A percentile compares a stretch with the other conserved stretches of the same genome.
Evolutionary conservation across 2,113 vertebrate genomes (phyloP).

Genomic region (Jacana jacana): DNA sequence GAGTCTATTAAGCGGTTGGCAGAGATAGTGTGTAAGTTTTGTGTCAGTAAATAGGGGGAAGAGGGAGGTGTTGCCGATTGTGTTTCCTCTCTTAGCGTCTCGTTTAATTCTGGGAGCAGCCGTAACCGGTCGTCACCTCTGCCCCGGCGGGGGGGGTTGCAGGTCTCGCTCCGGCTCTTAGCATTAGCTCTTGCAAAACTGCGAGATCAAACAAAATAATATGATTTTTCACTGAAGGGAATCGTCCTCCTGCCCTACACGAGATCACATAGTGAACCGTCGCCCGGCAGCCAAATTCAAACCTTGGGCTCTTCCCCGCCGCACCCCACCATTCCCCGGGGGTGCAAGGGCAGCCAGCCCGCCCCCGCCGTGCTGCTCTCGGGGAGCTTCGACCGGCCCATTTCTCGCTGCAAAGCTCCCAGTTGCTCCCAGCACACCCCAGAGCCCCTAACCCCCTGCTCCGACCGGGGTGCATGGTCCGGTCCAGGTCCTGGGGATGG

Average conservation of each 20-base stretch:
- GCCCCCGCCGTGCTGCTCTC: neutral
- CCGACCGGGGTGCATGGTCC: neutral
- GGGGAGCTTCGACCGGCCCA: neutral
- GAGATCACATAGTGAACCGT: rapidly evolving
- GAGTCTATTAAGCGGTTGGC: neutral
- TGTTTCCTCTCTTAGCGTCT: neutral
- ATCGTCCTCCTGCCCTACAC: neutral
- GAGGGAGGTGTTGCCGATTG: neutral
- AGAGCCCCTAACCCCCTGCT: neutral
- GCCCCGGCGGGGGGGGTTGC: neutral
- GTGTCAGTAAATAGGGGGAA: neutral
- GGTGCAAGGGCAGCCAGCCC: neutral
- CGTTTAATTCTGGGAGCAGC: neutral
- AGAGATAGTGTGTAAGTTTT: neutral
- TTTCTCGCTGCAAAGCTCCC: neutral
- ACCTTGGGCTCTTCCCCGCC: neutral
- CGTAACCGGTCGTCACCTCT: neutral
- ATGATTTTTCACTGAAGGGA: neutral
- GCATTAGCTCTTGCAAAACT: neutral
- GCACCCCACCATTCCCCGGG: rapidly evolving
- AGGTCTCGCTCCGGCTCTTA: neutral
- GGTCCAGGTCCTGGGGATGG: no score
- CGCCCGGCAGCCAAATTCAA: neutral
- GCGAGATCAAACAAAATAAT: neutral
- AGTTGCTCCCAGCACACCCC: neutral